Evolutionary conservation across 2,888 invertebrate genomes (phyloP), one percentile per base, ranked within the genome.

Genomic region (Monoplex corrugatus): DNA sequence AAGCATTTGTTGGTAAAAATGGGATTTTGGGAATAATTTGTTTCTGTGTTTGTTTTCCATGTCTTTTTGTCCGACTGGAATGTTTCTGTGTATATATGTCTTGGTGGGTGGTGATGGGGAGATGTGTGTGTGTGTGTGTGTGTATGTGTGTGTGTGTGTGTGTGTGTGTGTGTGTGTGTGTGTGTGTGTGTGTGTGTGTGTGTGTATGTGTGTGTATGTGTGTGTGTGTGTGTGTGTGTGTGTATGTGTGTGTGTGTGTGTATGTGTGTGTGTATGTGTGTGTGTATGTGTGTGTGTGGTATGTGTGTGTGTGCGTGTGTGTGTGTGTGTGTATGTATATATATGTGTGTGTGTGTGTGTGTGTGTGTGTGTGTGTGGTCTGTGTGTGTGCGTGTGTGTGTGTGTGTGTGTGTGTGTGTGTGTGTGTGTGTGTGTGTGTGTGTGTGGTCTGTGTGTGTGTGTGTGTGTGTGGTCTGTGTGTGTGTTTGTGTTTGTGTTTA

Each of bases 141-240:
- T 68, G 19, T 68, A 5, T 28, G 28, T 28, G 28, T 50, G 50
- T 50, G 28, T 23, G 28, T 68, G 68, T 68, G 68, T 23, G 28
- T 23, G 13, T 68, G 28, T 10, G 28, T 28, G 28, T 28, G 13
- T 10, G 68, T 68, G 13, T 68, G 13, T 35, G 32, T 8, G 6
- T 35, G 35, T n/a, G 6, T 75, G 78, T 78, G 40, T 78, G 78
- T 40, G 78, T 78, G 40, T 40, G 78, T 40, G 78, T 78, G 78
- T 78, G 40, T 78, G 78, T 78, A 10, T 78, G 78, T 78, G 40
- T 78, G 78, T 19, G 23, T 78, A 40, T 40, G 75, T 75, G 35
- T 75, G 19, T 75, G 75, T 75, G 75, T 35, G 75, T 75, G 75
- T 75, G 75, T 75, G 75, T 75, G 35, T 75, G 75, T 75, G 35